These are phyloP conservation scores for Macaria notata DNA, from an alignment of 2,888 invertebrate species.

Conservation along the genomic window DNA sequence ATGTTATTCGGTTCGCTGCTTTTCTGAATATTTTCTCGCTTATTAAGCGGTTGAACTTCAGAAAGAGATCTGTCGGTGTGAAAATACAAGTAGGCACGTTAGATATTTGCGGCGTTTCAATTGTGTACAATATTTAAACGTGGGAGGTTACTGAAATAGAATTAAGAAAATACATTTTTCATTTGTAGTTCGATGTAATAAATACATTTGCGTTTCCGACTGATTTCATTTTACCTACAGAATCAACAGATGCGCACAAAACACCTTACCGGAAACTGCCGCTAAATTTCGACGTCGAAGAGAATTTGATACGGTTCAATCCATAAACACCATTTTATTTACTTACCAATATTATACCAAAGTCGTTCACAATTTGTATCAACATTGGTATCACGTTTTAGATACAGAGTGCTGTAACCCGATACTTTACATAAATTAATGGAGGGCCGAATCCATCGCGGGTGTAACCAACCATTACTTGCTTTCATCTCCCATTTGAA, in stretches of 20 bases:
- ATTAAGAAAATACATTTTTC: too few relatives aligned
- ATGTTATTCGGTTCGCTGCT: constrained; percentile 10
- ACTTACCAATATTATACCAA: constrained; percentile 35
- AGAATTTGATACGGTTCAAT: constrained; percentile 5
- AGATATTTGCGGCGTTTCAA: too few relatives aligned
- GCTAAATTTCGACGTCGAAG: neutral
- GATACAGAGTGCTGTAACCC: constrained; percentile 68
- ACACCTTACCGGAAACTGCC: neutral
- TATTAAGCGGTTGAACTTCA: constrained; percentile 1
- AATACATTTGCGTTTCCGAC: too few relatives aligned
- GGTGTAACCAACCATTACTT: constrained; percentile 70
- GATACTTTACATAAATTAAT: constrained; percentile 74
- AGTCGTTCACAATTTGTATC: constrained; percentile 60
- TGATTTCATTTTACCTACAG: neutral
- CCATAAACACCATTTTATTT: constrained; percentile 31
- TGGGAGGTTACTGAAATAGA: too few relatives aligned
- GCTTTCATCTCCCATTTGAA: constrained; percentile 68
- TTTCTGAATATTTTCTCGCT: constrained; percentile 12
- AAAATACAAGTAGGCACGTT: too few relatives aligned
- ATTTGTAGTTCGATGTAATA: too few relatives aligned
- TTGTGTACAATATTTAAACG: too few relatives aligned
- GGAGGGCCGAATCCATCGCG: constrained; percentile 56
- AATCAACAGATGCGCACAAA: constrained; percentile 6
- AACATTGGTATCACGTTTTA: constrained; percentile 70
- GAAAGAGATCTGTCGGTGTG: too few relatives aligned